Base-by-base conservation (phyloP, 2,888 invertebrate genomes). In the Miltochrista miniata region DNA sequence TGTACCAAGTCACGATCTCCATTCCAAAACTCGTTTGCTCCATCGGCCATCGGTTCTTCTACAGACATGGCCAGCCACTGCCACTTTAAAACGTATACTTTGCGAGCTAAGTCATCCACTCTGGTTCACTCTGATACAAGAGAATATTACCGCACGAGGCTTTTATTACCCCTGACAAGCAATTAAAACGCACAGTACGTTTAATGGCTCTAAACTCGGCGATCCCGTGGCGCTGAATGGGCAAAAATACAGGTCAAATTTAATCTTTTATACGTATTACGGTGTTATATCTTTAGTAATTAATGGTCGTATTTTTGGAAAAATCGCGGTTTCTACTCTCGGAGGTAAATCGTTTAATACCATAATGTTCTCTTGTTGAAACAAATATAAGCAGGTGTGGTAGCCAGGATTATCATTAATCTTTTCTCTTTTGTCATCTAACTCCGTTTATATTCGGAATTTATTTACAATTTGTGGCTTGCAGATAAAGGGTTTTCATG, bases 141-240 rank as follows among this genome's bases (percentile, higher is more conserved):
- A 54, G 42, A 48, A 39, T 40, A 67, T 60, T 57, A 56, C 48
- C n/a, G 34, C 24, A 24, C 34, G 48, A 49, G 18, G 48, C 45
- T 54, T 59, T 62, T 57, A 59, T 53, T 48, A 58, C 60, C 61
- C 70, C 67, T 63, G 61, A 68, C 70, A 68, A 36, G 15, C 36
- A 72, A 76, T 74, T 64, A 72, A 72, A 72, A 68, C 59, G 63
- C 60, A 58, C 58, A 68, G 64, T 73, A 62, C 49, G 48, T 65
- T 73, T 72, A 64, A 68, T 50, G 56, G 48, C 47, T 18, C 37
- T 44, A 48, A 58, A 48, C 54, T 51, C 54, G 51, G 33, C 56
- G 51, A 54, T 58, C 48, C 45, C 44, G 56, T 24, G 47, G 47
- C 41, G 41, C 45, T 42, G 48, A 57, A 57, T 54, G 50, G 49